These are phyloP conservation scores for Onychorhynchus coronatus DNA, from an alignment of 2,113 vertebrate genomes.

Conservation along the genomic window DNA sequence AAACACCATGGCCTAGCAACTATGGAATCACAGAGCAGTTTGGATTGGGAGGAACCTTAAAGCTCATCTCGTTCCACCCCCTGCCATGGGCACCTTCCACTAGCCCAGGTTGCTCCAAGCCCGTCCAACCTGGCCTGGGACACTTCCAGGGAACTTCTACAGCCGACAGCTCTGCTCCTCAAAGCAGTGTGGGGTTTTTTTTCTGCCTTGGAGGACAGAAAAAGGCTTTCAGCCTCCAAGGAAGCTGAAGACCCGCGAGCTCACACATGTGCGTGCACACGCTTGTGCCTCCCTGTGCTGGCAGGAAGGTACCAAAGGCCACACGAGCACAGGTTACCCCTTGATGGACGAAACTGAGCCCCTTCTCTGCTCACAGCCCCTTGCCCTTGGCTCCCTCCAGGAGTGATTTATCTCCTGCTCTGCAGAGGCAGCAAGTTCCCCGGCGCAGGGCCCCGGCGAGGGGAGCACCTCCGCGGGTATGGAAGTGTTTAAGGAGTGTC, in stretches of 20 bases:
- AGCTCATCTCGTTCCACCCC: not conserved
- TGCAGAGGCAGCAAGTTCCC: not conserved
- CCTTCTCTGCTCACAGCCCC: not conserved
- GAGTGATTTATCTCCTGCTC: not conserved
- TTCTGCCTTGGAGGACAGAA: not conserved
- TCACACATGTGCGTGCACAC: accelerated
- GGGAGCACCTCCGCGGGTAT: not conserved
- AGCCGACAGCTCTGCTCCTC: not conserved
- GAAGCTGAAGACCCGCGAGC: accelerated
- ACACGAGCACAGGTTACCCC: accelerated
- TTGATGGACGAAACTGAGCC: accelerated
- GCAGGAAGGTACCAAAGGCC: not conserved
- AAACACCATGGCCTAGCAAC: not conserved
- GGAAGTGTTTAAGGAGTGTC: conserved; percentile 51
- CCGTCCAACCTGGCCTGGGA: not conserved
- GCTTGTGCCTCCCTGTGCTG: accelerated
- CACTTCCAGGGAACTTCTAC: not conserved
- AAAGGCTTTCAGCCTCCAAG: not conserved
- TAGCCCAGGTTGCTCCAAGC: not conserved
- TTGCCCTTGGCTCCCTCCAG: not conserved
- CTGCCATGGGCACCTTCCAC: not conserved
- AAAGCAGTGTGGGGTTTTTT: accelerated
- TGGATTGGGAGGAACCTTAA: not conserved
- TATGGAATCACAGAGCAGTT: too few species aligned
- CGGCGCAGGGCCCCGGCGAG: not conserved